phyloP scores from a whole-genome alignment of 2,888 invertebrate species.

The Physocephala rufipes region DNA sequence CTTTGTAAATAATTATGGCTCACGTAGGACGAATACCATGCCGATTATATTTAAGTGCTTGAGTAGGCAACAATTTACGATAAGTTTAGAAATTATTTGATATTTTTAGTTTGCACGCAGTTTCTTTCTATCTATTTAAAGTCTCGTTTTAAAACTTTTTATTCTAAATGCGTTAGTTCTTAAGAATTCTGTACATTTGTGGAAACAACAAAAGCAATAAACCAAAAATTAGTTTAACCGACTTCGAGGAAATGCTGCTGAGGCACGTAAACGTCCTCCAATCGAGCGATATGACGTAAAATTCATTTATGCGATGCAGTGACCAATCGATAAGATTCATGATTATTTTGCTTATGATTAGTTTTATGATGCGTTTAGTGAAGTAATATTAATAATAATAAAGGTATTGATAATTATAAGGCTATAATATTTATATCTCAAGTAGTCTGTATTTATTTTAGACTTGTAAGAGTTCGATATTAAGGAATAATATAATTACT shows the following conservation, averaged over 20 bases:
- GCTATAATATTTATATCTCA: constrained; percentile 11
- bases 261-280: neutral
- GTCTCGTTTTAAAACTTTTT: neutral
- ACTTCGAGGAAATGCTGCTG: neutral
- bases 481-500: neutral
- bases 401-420: neutral
- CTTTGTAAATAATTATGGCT: no score
- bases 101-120: no score
- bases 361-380: no score
- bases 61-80: no score
- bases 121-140: neutral
- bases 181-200: constrained; percentile 26
- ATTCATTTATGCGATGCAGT: neutral
- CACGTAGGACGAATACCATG: no score
- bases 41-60: no score
- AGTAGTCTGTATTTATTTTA: neutral
- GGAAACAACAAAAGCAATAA: constrained; percentile 39
- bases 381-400: constrained; percentile 7
- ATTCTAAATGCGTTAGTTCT: neutral
- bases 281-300: no score
- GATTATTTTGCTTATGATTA: no score
- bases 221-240: constrained; percentile 41
- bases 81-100: no score
- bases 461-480: neutral
- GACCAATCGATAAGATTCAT: neutral